A percentile compares a stretch with the other conserved stretches of the same genome.
Evolutionary conservation across 1,140 invertebrate species (phyloP).

Genomic region (Penaeus chinensis): DNA sequence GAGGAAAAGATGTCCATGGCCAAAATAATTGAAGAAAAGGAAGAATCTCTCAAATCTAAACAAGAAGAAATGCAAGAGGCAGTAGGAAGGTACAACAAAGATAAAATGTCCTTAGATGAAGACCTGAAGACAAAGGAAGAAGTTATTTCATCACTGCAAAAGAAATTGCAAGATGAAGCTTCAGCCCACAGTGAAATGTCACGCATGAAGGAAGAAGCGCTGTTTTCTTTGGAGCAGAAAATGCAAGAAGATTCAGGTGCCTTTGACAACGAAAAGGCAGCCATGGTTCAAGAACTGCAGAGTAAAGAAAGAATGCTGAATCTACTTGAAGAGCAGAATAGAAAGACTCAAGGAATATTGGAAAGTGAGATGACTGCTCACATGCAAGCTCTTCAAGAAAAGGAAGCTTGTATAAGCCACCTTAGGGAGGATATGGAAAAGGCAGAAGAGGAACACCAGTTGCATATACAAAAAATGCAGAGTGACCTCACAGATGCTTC

Average conservation of each 20-base stretch:
- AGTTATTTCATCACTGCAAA: background rate
- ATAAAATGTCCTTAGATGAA: background rate
- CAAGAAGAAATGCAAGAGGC: background rate
- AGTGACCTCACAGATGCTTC: background rate
- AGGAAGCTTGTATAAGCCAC: background rate
- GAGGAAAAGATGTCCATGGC: background rate
- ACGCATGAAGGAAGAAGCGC: too few species aligned
- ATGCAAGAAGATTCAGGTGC: too few species aligned
- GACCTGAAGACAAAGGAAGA: background rate
- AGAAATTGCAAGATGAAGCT: background rate
- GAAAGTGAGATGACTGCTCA: background rate
- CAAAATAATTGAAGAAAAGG: constrained; percentile 3
- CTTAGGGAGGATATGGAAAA: background rate
- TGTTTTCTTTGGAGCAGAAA: too few species aligned
- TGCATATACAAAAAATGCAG: background rate
- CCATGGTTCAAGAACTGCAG: background rate
- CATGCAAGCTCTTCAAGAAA: background rate
- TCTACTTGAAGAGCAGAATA: background rate
- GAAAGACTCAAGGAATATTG: background rate
- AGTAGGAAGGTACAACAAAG: background rate
- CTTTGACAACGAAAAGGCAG: too few species aligned
- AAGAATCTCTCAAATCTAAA: background rate
- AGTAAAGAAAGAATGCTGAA: too few species aligned
- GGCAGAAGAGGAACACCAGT: background rate
- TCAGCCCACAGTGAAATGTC: too few species aligned